phyloP scores from a whole-genome alignment of 1,140 invertebrate species.

The Conus ventricosus region DNA sequence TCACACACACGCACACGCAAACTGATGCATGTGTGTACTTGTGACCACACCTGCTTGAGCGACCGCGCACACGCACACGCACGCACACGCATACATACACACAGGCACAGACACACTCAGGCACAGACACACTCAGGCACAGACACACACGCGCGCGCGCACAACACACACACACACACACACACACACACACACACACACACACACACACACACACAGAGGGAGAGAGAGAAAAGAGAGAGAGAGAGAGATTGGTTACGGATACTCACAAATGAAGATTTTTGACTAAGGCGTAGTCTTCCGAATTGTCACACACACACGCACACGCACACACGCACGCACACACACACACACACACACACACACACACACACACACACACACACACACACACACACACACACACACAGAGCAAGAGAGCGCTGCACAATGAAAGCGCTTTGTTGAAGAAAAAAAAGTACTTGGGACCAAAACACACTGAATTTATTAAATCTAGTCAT shows the following conservation, averaged over 20 bases:
- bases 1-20: background rate
- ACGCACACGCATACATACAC: background rate
- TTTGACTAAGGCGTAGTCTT: too few species aligned
- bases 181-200: background rate
- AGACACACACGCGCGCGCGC: background rate
- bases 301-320: background rate
- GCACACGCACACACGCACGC: background rate
- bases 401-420: too few species aligned
- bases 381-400: background rate
- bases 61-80: background rate
- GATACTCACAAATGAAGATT: too few species aligned
- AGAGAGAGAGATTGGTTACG: background rate
- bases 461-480: too few species aligned
- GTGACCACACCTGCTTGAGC: too few species aligned
- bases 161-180: too few species aligned
- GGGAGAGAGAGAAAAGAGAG: too few species aligned
- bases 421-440: too few species aligned
- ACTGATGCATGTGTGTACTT: too few species aligned
- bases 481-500: too few species aligned
- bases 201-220: background rate
- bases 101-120: background rate
- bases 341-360: constrained; percentile 4
- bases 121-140: background rate
- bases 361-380: constrained; percentile 15
- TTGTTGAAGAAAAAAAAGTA: too few species aligned